Base-by-base conservation (phyloP, 2,113 vertebrate species). In the Antidorcas marsupialis region DNA sequence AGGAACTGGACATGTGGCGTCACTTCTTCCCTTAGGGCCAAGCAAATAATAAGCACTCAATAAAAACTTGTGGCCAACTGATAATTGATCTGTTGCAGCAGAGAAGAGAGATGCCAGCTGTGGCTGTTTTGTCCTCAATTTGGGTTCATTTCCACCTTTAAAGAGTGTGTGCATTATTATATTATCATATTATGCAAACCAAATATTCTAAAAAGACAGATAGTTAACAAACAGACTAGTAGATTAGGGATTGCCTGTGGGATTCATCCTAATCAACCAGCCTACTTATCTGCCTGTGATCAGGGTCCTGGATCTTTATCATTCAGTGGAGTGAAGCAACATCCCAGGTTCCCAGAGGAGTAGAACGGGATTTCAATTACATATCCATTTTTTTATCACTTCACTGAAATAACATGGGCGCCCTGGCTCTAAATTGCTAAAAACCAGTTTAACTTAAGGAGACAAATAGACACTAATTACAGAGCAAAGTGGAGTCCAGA, bases 231-330 rank as follows among this genome's bases (percentile, higher is more conserved):
- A 98, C 95, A 89, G 97, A 76, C 90, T 82, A 93, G 39, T 86
- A 84, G 97, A 97, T 96, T 96, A 95, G 91, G 83, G 62, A 86
- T 59, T 45, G 52, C 95, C 97, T 15, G 17, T 98, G 98, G 98
- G 98, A 98, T 33, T 50, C 98, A 50, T 59, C 94, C 96, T 93
- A 96, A 78, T 95, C 95, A 93, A 47, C 96, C 16, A 95, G 95
- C 91, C 95, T 94, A 89, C 98, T 98, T 98, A 97, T 97, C 96
- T 94, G 89, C 95, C 97, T 97, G 96, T 92, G 98, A 98, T 96
- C 97, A 94, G 97, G 97, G 97, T 82, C 28, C 96, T 0, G 9
- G 8, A 96, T 96, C 97, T 97, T 97, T 95, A 97, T 98, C 98
- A 98, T 96, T 89, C 98, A 89, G 95, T 93, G 0, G 91, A 96